Percentiles rank a stretch among this genome's conserved stretches.
phyloP scores from a whole-genome alignment of 2,797 vertebrate species.

The Hoplostethus mediterraneus region DNA sequence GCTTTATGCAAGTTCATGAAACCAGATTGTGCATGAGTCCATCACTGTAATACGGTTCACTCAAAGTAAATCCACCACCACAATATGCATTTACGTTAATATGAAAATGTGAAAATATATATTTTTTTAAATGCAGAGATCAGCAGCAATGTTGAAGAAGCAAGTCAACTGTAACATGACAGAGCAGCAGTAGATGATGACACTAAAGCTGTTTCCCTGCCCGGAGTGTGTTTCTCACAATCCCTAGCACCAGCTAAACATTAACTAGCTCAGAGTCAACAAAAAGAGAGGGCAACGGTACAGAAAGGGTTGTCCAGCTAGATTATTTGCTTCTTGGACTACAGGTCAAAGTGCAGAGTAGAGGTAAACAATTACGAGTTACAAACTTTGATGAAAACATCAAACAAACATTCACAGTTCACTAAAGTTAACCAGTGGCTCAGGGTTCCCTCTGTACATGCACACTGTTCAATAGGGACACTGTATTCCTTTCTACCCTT shows the following conservation, averaged over 20 bases:
- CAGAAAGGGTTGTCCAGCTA: neutral
- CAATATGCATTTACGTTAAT: no score
- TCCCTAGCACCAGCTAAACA: conserved; percentile 25
- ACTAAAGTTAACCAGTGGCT: conserved; percentile 14
- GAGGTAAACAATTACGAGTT: conserved; percentile 9
- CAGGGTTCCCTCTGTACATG: conserved; percentile 18
- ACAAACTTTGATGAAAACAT: neutral
- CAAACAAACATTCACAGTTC: no score
- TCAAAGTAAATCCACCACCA: no score
- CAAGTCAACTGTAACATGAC: neutral
- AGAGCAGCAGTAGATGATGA: neutral
- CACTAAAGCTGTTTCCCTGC: neutral
- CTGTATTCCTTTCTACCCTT: neutral
- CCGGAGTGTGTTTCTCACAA: neutral
- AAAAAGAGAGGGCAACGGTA: neutral
- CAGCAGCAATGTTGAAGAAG: neutral
- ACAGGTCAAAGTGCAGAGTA: conserved; percentile 49
- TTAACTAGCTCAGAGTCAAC: conserved; percentile 41
- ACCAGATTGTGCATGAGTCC: no score
- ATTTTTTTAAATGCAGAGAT: neutral
- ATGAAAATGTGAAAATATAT: no score
- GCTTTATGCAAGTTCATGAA: no score
- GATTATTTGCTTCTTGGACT: neutral
- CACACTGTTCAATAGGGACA: conserved; percentile 6
- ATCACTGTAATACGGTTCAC: no score